Percentiles rank a stretch among this genome's conserved stretches.
Conservation (phyloP, 2,888 invertebrate genomes). For the Ecdyonurus torrentis region DNA sequence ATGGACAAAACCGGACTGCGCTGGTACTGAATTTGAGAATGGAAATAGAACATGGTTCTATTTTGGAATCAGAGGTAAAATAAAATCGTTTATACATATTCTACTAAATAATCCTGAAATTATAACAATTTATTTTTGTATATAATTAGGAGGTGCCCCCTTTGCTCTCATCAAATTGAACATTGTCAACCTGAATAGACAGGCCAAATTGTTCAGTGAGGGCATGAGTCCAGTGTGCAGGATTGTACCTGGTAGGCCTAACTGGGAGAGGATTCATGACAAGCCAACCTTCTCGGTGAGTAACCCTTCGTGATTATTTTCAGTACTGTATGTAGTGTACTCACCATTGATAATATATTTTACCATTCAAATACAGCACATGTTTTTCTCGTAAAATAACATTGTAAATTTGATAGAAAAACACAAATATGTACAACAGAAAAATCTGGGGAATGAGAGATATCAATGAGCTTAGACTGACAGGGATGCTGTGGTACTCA, state of each 20-base stretch:
- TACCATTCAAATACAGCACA: no score
- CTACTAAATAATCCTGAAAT: no score
- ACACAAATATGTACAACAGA: no score
- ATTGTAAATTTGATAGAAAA: no score
- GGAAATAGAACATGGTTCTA: conserved; percentile 86
- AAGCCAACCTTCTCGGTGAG: conserved; percentile 59
- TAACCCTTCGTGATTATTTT: no score
- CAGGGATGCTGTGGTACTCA: no score
- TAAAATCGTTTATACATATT: no score
- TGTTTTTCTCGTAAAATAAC: no score
- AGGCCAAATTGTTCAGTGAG: conserved; percentile 79
- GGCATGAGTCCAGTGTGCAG: conserved; percentile 75
- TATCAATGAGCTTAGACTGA: no score
- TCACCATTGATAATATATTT: no score
- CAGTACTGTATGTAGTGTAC: no score
- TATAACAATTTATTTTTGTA: neutral
- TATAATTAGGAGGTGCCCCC: conserved; percentile 28
- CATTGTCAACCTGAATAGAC: conserved; percentile 73
- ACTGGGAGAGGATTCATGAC: conserved; percentile 73
- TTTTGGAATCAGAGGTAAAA: conserved; percentile 58
- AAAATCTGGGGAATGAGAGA: no score
- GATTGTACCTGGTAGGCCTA: conserved; percentile 53
- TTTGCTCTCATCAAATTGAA: conserved; percentile 54
- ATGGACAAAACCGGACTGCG: conserved; percentile 82
- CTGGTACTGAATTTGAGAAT: conserved; percentile 73